Percentiles rank a stretch among this genome's conserved stretches.
Conservation (phyloP, 1,140 invertebrate species). For the Ceratina calcarata region DNA sequence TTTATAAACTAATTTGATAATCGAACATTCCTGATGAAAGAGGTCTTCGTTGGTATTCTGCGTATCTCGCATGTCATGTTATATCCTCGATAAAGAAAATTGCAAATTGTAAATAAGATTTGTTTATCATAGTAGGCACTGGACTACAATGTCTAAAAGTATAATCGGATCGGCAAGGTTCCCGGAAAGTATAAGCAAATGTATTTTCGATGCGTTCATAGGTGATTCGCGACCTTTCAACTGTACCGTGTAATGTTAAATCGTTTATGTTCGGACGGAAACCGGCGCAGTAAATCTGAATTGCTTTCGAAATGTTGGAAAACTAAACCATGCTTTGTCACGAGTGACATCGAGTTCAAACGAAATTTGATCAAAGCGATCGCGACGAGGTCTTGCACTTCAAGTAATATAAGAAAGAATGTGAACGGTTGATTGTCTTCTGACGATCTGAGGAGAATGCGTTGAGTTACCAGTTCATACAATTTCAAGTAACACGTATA, state of each 20-base stretch:
- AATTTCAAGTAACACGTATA: constrained; percentile 14
- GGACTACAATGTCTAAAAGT: constrained; percentile 42
- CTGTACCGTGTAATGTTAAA: background rate
- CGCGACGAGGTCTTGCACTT: background rate
- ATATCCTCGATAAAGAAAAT: constrained; percentile 14
- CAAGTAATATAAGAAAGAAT: background rate
- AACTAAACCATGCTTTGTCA: background rate
- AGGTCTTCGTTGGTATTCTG: constrained; percentile 1
- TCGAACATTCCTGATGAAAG: constrained; percentile 26
- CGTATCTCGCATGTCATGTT: background rate
- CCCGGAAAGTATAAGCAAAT: constrained; percentile 6
- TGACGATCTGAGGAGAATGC: background rate
- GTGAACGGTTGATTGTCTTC: background rate
- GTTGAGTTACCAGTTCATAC: background rate
- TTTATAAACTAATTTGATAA: constrained; percentile 27
- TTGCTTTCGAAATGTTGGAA: background rate
- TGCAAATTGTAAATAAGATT: constrained; percentile 32
- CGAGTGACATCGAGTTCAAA: background rate
- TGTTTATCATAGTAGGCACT: constrained; percentile 43
- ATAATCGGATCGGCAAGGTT: constrained; percentile 3
- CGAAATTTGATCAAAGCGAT: constrained; percentile 4
- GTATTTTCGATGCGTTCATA: background rate
- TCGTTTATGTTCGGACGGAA: constrained; percentile 7
- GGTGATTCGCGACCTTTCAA: background rate
- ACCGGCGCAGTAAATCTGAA: background rate